A percentile compares a stretch with the other conserved stretches of the same genome.
These are phyloP conservation scores for Caretta caretta DNA, from an alignment of 2,113 vertebrate genomes.

Conservation along the genomic window DNA sequence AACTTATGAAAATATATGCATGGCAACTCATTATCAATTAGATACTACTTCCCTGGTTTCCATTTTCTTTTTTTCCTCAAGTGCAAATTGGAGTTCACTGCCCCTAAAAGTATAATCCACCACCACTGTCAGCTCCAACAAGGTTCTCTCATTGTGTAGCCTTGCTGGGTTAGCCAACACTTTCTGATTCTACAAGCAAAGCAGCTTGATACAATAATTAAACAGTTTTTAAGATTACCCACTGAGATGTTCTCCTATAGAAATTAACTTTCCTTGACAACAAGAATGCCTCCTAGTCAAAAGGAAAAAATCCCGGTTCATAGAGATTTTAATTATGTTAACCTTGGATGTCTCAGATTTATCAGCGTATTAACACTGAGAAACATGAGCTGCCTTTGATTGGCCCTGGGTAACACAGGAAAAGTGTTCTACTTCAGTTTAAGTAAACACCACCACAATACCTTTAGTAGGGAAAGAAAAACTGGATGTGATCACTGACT, in stretches of 20 bases:
- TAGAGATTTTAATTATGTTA: conserved; percentile 67
- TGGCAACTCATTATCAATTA: neutral
- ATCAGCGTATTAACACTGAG: conserved; percentile 41
- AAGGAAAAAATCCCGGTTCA: conserved; percentile 48
- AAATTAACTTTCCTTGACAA: neutral
- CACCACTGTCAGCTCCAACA: neutral
- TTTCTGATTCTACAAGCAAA: conserved; percentile 45
- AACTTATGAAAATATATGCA: neutral
- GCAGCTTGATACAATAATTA: conserved; percentile 44
- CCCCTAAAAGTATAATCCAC: conserved; percentile 5
- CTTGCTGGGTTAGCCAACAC: neutral
- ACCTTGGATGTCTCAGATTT: conserved; percentile 58
- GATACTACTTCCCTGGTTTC: neutral
- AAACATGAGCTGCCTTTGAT: conserved; percentile 35
- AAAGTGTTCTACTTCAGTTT: conserved; percentile 39
- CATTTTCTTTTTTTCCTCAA: neutral
- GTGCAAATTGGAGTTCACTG: neutral
- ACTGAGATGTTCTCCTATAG: conserved; percentile 52
- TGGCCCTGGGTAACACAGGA: conserved; percentile 19
- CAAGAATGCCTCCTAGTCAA: neutral
- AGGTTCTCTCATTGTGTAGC: neutral
- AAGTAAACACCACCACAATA: conserved; percentile 32
- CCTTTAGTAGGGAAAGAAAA: conserved; percentile 12
- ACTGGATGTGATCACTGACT: neutral
- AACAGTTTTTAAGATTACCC: conserved; percentile 28